Evolutionary conservation across 2,797 vertebrate species (phyloP).

Genomic region (Sebastes minor): DNA sequence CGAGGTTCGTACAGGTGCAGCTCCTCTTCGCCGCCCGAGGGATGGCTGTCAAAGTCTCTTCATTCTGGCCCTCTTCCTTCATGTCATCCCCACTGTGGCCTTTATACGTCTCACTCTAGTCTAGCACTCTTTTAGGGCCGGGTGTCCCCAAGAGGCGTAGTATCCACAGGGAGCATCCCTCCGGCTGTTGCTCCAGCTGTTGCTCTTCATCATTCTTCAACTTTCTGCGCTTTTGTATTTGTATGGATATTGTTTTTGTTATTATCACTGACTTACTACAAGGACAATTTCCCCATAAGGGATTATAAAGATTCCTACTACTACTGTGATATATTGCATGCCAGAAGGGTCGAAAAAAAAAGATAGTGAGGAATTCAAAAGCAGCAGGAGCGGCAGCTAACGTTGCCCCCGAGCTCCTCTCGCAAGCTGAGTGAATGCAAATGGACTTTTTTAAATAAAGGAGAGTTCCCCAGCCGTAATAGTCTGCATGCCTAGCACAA

Average conservation of each 20-base stretch:
- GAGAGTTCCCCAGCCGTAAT: constrained; percentile 52
- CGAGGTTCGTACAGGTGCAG: constrained; percentile 66
- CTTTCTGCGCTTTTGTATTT: constrained; percentile 24
- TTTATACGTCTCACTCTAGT: constrained; percentile 43
- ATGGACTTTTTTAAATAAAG: constrained; percentile 63
- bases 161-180: constrained; percentile 37
- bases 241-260: constrained; percentile 63
- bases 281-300: constrained; percentile 66
- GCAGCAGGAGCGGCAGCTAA: constrained; percentile 60
- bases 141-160: constrained; percentile 29
- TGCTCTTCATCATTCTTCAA: constrained; percentile 50
- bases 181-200: constrained; percentile 66
- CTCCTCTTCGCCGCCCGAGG: constrained; percentile 55
- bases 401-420: constrained; percentile 53
- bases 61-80: constrained; percentile 21
- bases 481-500: constrained; percentile 51
- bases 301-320: constrained; percentile 65
- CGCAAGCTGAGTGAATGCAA: constrained; percentile 64
- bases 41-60: constrained; percentile 63
- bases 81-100: constrained; percentile 41
- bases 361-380: constrained; percentile 61
- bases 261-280: constrained; percentile 59
- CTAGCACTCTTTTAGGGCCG: constrained; percentile 36
- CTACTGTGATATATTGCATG: constrained; percentile 61
- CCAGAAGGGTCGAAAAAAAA: constrained; percentile 57